Conservation (phyloP, 2,113 vertebrate species). For the Paracanthobrama guichenoti region DNA sequence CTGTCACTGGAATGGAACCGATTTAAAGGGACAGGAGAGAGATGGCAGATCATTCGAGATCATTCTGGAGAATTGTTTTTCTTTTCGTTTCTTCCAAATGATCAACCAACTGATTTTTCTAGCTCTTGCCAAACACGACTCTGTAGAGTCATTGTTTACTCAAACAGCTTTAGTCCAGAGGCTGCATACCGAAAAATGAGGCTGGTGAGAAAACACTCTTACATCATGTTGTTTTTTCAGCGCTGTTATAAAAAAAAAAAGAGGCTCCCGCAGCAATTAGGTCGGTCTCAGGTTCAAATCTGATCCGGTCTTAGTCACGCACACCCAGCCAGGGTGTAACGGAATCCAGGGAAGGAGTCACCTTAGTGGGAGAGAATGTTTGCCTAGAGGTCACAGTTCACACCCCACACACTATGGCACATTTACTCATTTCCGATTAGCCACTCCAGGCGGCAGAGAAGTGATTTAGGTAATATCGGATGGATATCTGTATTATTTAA, state of each 20-base stretch:
- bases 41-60: slow-evolving; percentile 28
- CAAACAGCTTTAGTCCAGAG: background rate
- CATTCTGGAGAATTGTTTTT: background rate
- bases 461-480: background rate
- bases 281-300: slow-evolving; percentile 54
- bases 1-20: slow-evolving; percentile 50
- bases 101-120: background rate
- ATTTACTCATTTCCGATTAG: slow-evolving; percentile 63
- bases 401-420: slow-evolving; percentile 52
- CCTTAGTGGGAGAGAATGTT: slow-evolving; percentile 62
- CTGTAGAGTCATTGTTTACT: slow-evolving; percentile 12
- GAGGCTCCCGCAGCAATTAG: slow-evolving; percentile 45
- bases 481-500: background rate
- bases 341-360: slow-evolving; percentile 53
- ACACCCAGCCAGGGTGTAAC: slow-evolving; percentile 36
- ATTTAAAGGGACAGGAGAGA: slow-evolving; percentile 25
- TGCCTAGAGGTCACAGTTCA: slow-evolving; percentile 46
- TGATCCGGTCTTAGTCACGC: slow-evolving; percentile 53
- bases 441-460: slow-evolving; percentile 38
- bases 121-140: background rate
- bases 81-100: background rate
- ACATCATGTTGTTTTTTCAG: slow-evolving; percentile 11
- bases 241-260: slow-evolving; percentile 40
- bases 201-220: background rate
- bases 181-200: background rate